Base-by-base conservation (phyloP, 2,113 vertebrate species). In the Oxygymnocypris stewartii region DNA sequence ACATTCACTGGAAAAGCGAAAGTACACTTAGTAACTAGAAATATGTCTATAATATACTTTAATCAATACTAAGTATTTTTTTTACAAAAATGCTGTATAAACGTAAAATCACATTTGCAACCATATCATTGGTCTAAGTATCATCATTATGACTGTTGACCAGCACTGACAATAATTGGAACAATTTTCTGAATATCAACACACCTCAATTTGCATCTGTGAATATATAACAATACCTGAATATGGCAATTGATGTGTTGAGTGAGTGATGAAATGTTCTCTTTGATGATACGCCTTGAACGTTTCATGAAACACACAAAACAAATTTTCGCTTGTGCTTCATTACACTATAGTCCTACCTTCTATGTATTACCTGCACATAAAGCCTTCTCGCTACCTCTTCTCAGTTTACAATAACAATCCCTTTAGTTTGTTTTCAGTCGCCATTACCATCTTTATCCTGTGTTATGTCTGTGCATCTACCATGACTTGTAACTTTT, bases 401-500 rank as follows among this genome's bases (percentile, higher is more conserved):
- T 40, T 67, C 14, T 69, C 9, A 67, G 13, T 61, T 28, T 14
- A 49, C 51, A 49, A 73, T 40, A 3, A 54, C 11, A 57, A 4
- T 77, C 23, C 28, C 23, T 77, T 79, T 80, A 67, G 63, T 54
- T 85, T 79, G 84, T 57, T 85, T 85, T 69, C 20, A 71, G 40
- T 20, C 35, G 31, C 12, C 28, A 78, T 57, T 61, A 54, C n/a
- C 57, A 37, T 8, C 73, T 47, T 63, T 42, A 63, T 59, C 54
- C 40, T 37, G 42, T 67, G 37, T n/a, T 54, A 51, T 11, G 35
- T 65, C 6, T 74, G 37, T 91, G 85, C 82, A 87, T 92, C 88
- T 90, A 88, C 90, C 90, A 91, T 84, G 79, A 90, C 90, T 54
- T 35, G 77, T 54, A 90, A 23, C 40, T 59, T 85, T 85, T 85